A percentile compares a stretch with the other conserved stretches of the same genome.
phyloP scores from a whole-genome alignment of 1,140 invertebrate species.

The Chironomus striatipennis region DNA sequence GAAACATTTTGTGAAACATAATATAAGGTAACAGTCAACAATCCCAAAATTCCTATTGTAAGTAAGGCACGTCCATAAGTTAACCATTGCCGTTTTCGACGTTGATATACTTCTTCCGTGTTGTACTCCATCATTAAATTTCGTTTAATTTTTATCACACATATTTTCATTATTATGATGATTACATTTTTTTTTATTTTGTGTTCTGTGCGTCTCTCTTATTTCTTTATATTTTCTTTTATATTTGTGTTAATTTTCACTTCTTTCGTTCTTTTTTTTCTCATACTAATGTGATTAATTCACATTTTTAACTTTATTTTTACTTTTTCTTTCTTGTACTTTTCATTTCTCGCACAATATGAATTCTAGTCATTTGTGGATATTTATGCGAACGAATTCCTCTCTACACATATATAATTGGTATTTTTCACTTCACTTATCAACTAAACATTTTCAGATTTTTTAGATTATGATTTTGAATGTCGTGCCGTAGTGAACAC shows the following conservation, averaged over 20 bases:
- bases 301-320: background rate
- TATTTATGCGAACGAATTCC: too few species aligned
- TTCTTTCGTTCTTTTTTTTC: background rate
- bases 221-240: background rate
- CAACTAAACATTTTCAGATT: too few species aligned
- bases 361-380: too few species aligned
- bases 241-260: background rate
- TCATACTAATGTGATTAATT: background rate
- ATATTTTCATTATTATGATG: background rate
- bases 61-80: constrained; percentile 16
- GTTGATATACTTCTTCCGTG: constrained; percentile 16
- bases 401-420: too few species aligned
- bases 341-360: too few species aligned
- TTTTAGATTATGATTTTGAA: too few species aligned
- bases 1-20: background rate
- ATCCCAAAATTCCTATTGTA: constrained; percentile 12
- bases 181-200: background rate
- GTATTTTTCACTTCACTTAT: too few species aligned
- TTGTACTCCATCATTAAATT: background rate
- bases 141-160: constrained; percentile 15
- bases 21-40: background rate
- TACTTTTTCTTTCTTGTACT: too few species aligned
- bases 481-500: too few species aligned
- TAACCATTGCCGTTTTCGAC: background rate
- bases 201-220: too few species aligned